These are phyloP conservation scores for Dicrurus megarhynchus DNA, from an alignment of 2,113 vertebrate species.

Conservation along the genomic window DNA sequence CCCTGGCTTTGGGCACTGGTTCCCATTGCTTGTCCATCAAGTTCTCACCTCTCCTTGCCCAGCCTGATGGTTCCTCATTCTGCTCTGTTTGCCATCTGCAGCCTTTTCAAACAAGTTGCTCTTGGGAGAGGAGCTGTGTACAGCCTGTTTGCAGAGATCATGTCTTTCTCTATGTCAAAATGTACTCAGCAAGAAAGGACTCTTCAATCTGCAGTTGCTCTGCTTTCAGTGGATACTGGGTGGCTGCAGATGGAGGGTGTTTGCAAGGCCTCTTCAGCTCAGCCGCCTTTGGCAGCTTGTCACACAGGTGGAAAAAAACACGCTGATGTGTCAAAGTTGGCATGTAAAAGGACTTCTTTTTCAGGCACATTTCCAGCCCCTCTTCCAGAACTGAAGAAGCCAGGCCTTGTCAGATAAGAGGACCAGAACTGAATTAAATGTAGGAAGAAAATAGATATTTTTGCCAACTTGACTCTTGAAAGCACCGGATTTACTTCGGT, in stretches of 20 bases:
- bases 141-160: background rate
- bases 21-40: background rate
- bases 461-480: background rate
- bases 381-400: background rate
- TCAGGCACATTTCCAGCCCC: background rate
- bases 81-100: background rate
- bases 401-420: background rate
- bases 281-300: background rate
- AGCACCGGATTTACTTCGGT: background rate
- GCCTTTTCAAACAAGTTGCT: background rate
- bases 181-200: background rate
- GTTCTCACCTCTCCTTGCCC: background rate
- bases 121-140: background rate
- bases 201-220: background rate
- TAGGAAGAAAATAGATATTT: background rate
- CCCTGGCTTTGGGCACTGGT: background rate
- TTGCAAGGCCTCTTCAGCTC: background rate
- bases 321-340: background rate
- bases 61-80: background rate
- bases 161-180: background rate
- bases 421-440: background rate
- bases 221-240: background rate
- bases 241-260: background rate
- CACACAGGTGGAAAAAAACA: background rate
- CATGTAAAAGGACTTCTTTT: background rate